Base-by-base conservation (phyloP, 37 sponge, comb jelly and placozoan genomes). In the Mnemiopsis leidyi region DNA sequence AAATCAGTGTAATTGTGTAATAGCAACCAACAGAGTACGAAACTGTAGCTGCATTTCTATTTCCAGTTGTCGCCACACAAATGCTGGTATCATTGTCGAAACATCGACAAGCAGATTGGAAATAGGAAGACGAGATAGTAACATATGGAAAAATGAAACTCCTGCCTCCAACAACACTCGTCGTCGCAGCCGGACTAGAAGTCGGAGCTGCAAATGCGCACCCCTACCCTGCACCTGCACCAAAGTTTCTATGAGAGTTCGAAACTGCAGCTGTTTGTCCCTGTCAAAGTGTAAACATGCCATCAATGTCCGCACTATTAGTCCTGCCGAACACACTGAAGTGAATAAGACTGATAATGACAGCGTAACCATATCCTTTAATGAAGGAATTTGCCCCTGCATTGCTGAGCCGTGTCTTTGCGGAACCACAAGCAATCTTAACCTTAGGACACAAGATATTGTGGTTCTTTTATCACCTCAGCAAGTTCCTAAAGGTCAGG, bases 261-360 rank as follows among this genome's bases (percentile, higher is more conserved):
- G 75, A 7, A 71, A 13, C 30, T 71, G 75, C n/a, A 71, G 75
- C 75, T 71, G 75, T 28, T 29, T 71, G 3, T 71, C 75, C 75
- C 75, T 71, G n/a, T 29, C 75, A 13, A 71, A 71, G n/a, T 71
- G 75, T 25, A 5, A 28, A 71, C 75, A 71, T 25, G 20, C 30
- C 3, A 71, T 71, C 75, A n/a, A 28, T 29, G n/a, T 71, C 30
- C 25, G 75, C 3, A n/a, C 25, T 71, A 25, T 71, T 5, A 71
- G 75, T 13, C 61, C 61, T 18, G 9, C 13, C 13, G 61, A 48
- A 13, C 61, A 48, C 9, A 5, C 61, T 48, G 61, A 48, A 13
- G 61, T 48, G 61, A 13, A 48, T 48, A 48, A 48, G 13, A 13
- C 61, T 48, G 61, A n/a, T n/a, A n/a, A n/a, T n/a, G n/a, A n/a